Percentiles rank a stretch among this genome's conserved stretches.
Evolutionary conservation across 2,888 invertebrate species (phyloP).

Genomic region (Escarpia spicata): DNA sequence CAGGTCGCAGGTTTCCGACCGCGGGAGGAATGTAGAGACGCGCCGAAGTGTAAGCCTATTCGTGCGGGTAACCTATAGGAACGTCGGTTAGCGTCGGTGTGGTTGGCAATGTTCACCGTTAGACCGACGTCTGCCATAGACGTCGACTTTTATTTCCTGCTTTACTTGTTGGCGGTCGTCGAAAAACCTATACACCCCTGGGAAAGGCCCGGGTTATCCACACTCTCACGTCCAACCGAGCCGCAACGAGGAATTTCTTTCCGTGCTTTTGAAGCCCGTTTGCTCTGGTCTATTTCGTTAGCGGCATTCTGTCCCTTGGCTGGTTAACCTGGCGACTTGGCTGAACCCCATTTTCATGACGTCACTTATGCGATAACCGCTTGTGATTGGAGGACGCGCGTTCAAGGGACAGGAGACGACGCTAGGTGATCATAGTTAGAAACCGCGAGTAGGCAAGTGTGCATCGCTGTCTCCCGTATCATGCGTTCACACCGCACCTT

Average conservation of each 20-base stretch:
- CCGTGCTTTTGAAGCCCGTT: not conserved
- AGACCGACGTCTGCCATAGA: not conserved
- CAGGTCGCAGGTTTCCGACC: not conserved
- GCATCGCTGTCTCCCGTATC: not conserved
- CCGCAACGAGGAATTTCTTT: not conserved
- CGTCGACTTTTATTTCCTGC: slow-evolving; percentile 5
- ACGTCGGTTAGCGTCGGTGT: not conserved
- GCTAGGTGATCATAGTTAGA: not conserved
- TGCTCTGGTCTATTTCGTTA: not conserved
- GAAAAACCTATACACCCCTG: not conserved
- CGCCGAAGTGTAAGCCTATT: not conserved
- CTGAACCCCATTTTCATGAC: not conserved
- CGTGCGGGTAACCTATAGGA: not conserved
- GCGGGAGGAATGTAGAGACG: not conserved
- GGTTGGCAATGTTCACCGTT: not conserved
- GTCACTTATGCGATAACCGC: not conserved
- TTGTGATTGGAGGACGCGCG: not conserved
- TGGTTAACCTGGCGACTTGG: not conserved
- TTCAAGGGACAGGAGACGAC: not conserved
- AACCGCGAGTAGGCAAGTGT: not conserved
- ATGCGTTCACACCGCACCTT: not conserved
- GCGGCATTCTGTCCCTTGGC: not conserved
- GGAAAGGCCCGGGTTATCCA: not conserved
- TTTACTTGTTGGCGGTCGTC: not conserved
- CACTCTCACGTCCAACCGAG: not conserved